Conservation (phyloP, 2,888 invertebrate genomes). For the Erebia palarica region DNA sequence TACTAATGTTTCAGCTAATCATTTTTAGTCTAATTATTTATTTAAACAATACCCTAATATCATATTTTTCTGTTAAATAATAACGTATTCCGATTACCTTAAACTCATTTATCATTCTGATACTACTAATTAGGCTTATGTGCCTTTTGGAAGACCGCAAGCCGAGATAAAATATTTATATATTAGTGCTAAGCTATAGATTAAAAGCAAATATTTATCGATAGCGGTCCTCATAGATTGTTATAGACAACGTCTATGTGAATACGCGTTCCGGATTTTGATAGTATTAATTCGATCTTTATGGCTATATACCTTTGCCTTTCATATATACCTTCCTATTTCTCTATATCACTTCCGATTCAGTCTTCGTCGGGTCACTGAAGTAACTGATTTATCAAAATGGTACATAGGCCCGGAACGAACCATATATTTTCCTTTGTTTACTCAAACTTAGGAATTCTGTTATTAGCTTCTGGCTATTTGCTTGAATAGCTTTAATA, state of each 20-base stretch:
- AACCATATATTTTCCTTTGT: too few species aligned
- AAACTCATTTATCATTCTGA: slow-evolving; percentile 7
- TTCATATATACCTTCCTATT: too few species aligned
- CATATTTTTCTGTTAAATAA: not conserved
- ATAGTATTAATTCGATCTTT: not conserved
- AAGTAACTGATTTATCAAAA: too few species aligned
- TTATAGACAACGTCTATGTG: not conserved
- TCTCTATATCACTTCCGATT: too few species aligned
- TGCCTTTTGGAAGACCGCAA: not conserved
- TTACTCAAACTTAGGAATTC: too few species aligned
- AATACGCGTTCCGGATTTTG: not conserved
- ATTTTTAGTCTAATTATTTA: slow-evolving; percentile 10
- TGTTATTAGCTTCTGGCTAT: too few species aligned
- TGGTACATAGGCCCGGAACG: too few species aligned
- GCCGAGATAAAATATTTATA: not conserved
- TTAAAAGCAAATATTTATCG: not conserved
- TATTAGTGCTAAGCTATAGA: not conserved
- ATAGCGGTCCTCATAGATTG: not conserved
- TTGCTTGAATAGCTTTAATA: too few species aligned
- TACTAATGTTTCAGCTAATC: not conserved
- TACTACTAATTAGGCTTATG: not conserved
- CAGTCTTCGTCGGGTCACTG: too few species aligned
- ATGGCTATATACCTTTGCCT: not conserved
- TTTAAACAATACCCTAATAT: not conserved
- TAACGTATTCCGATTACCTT: not conserved